These are phyloP conservation scores for Nasonia vitripennis DNA, from an alignment of 1,140 invertebrate genomes.

Conservation along the genomic window DNA sequence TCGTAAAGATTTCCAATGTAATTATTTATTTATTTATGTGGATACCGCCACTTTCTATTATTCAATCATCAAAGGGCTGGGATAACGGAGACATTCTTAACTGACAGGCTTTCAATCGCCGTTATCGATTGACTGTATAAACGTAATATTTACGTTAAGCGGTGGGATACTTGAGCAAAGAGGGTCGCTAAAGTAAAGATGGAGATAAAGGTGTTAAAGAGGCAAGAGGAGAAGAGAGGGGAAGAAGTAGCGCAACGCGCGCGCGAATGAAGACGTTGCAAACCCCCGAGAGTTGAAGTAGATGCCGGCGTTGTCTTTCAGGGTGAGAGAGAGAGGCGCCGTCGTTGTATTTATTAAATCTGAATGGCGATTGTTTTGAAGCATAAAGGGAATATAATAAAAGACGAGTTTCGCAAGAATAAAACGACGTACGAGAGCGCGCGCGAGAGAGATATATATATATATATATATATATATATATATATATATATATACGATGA, in stretches of 20 bases:
- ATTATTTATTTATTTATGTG: no score
- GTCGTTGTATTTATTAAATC: conserved; percentile 43
- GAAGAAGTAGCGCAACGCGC: conserved; percentile 22
- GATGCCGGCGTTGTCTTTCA: background rate
- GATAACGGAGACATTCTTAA: background rate
- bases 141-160: conserved; percentile 44
- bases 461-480: no score
- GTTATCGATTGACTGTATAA: conserved; percentile 35
- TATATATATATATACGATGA: no score
- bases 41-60: no score
- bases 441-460: background rate
- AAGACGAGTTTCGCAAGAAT: conserved; percentile 4
- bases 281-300: conserved; percentile 42
- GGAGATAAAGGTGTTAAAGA: conserved; percentile 38
- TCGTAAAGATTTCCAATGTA: no score
- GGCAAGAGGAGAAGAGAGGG: background rate
- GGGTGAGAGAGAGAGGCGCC: background rate
- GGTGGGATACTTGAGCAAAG: conserved; percentile 9
- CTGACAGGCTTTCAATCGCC: background rate
- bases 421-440: background rate
- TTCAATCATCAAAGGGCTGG: no score
- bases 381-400: conserved; percentile 34
- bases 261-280: conserved; percentile 41
- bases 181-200: conserved; percentile 44
- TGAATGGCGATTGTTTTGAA: conserved; percentile 38